Conservation (phyloP, 2,797 vertebrate genomes). For the Periophthalmus magnuspinnatus region DNA sequence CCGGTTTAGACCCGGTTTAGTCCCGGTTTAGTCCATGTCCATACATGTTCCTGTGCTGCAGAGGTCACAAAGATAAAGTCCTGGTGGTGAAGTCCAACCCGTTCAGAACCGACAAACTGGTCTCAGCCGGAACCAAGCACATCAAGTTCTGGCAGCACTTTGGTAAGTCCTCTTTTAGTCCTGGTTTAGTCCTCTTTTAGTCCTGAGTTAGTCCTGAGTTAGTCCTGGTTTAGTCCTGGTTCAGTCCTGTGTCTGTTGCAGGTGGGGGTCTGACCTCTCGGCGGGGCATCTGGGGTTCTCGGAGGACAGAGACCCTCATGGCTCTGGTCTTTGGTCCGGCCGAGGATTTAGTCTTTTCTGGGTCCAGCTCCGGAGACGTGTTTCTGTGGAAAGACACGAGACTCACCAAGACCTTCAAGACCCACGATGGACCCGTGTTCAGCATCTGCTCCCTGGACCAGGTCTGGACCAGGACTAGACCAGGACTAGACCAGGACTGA, state of each 20-base stretch:
- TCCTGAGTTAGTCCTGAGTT: too few relatives aligned
- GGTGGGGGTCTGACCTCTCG: not conserved
- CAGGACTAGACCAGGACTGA: not conserved
- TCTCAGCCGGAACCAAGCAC: conserved; percentile 94
- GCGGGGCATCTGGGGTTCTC: conserved; percentile 76
- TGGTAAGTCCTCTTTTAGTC: conserved; percentile 72
- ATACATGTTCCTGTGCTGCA: conserved; percentile 26
- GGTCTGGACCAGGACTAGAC: conserved; percentile 66
- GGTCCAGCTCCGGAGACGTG: conserved; percentile 92
- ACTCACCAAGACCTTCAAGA: conserved; percentile 91
- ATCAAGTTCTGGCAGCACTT: conserved; percentile 98
- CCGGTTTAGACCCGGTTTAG: too few relatives aligned
- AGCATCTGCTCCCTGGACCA: conserved; percentile 96
- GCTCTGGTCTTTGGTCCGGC: conserved; percentile 88
- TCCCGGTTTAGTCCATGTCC: not conserved
- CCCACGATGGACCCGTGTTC: conserved; percentile 94
- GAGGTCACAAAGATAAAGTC: conserved; percentile 92
- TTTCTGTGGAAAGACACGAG: conserved; percentile 93
- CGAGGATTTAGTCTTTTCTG: conserved; percentile 92
- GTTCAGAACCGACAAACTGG: conserved; percentile 89
- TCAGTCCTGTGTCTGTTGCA: not conserved
- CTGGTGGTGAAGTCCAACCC: conserved; percentile 94
- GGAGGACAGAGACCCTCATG: conserved; percentile 89
- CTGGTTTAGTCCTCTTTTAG: not conserved
- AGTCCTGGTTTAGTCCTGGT: not conserved